Evolutionary conservation across 2,113 vertebrate genomes (phyloP).

Genomic region (Trichomycterus rosablanca): DNA sequence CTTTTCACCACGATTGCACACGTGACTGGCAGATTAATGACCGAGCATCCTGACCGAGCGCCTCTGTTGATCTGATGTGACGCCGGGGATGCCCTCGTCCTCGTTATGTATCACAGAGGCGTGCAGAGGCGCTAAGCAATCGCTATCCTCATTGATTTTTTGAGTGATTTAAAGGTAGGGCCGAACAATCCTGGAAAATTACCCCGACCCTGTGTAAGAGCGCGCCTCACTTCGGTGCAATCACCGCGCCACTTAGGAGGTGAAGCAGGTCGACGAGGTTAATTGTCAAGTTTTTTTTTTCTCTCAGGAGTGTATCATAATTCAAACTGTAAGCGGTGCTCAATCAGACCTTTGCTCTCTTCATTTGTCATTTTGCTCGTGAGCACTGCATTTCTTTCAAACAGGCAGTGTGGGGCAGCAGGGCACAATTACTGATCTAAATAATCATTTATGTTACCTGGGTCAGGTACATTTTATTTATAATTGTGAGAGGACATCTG

Average conservation of each 20-base stretch:
- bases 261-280: constrained; percentile 23
- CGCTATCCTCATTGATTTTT: constrained; percentile 37
- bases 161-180: constrained; percentile 38
- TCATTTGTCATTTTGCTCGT: constrained; percentile 6
- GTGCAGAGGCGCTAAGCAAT: constrained; percentile 23
- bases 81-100: constrained; percentile 1
- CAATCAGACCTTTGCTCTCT: not conserved
- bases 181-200: constrained; percentile 37
- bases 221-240: constrained; percentile 7
- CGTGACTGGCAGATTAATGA: constrained; percentile 31
- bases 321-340: not conserved
- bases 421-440: too few relatives aligned
- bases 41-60: not conserved
- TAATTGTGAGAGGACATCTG: too few relatives aligned
- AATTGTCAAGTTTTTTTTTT: constrained; percentile 29
- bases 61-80: constrained; percentile 22
- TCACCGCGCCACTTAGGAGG: constrained; percentile 13
- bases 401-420: too few relatives aligned
- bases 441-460: too few relatives aligned
- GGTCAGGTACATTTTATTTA: too few relatives aligned
- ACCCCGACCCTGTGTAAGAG: constrained; percentile 13
- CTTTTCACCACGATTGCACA: constrained; percentile 19
- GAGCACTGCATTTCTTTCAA: too few relatives aligned
- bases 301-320: constrained; percentile 18
- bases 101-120: constrained; percentile 14